phyloP scores from a whole-genome alignment of 1,140 invertebrate genomes.

The Copidosoma floridanum region DNA sequence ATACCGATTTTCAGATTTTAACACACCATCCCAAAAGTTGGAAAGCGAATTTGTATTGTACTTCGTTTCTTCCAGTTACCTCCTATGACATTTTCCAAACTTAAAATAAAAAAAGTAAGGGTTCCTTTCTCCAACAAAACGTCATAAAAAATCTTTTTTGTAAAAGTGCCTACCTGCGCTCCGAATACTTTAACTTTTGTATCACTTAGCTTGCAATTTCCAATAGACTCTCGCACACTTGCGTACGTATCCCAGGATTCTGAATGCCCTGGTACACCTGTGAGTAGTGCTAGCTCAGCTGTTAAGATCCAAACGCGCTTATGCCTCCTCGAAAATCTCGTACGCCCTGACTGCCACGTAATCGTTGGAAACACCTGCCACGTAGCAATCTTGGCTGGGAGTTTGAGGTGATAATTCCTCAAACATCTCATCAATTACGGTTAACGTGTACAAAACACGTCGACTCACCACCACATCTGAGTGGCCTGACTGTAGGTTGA shows the following conservation, averaged over 20 bases:
- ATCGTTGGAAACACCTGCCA: conserved; percentile 60
- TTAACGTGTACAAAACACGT: neutral
- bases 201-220: conserved; percentile 43
- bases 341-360: conserved; percentile 59
- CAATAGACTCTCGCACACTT: conserved; percentile 41
- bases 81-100: no score
- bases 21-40: no score
- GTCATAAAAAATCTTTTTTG: no score
- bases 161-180: no score
- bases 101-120: no score
- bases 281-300: conserved; percentile 62
- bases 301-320: conserved; percentile 53
- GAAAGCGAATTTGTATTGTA: no score
- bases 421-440: no score
- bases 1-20: no score
- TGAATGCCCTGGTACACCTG: conserved; percentile 56
- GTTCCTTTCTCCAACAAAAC: no score
- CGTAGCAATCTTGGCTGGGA: conserved; percentile 58
- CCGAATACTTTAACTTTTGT: no score
- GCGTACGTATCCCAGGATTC: conserved; percentile 38
- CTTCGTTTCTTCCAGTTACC: no score
- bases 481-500: conserved; percentile 36
- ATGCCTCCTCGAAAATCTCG: conserved; percentile 58
- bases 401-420: neutral
- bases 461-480: conserved; percentile 49